phyloP scores from a whole-genome alignment of 1,140 invertebrate genomes.

The Apis cerana region DNA sequence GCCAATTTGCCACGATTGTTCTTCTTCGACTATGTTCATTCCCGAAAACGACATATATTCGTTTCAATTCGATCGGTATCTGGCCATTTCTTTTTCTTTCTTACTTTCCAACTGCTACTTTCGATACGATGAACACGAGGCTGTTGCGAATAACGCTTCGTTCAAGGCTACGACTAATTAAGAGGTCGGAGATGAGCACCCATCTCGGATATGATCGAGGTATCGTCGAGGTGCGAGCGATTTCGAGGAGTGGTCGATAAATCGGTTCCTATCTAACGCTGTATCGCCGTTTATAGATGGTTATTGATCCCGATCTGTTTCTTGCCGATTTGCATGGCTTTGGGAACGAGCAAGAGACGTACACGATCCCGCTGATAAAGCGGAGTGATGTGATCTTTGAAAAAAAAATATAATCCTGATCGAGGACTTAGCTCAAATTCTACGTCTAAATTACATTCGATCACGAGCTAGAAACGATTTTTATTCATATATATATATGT shows the following conservation, averaged over 20 bases:
- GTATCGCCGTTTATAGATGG: conserved; percentile 44
- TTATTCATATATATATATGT: too few relatives aligned
- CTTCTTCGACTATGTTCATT: too few relatives aligned
- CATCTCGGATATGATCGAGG: not conserved
- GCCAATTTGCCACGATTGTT: too few relatives aligned
- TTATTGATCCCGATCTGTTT: conserved; percentile 62
- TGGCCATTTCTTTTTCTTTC: too few relatives aligned
- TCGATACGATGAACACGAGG: too few relatives aligned
- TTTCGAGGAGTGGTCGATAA: conserved; percentile 17
- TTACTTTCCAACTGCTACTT: too few relatives aligned
- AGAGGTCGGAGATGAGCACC: not conserved
- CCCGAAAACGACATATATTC: too few relatives aligned
- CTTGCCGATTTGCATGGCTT: conserved; percentile 60
- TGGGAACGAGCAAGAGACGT: conserved; percentile 49
- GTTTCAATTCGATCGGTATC: too few relatives aligned
- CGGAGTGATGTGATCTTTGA: not conserved
- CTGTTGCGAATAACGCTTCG: too few relatives aligned
- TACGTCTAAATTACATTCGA: too few relatives aligned
- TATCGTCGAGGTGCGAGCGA: not conserved
- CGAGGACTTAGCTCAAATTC: too few relatives aligned
- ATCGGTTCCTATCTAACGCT: not conserved
- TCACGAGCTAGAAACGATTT: not conserved
- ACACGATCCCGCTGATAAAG: conserved; percentile 33
- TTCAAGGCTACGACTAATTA: not conserved
- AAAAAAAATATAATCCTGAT: not conserved